phyloP scores from a whole-genome alignment of 1,140 invertebrate genomes.

The Vollenhovia emeryi region DNA sequence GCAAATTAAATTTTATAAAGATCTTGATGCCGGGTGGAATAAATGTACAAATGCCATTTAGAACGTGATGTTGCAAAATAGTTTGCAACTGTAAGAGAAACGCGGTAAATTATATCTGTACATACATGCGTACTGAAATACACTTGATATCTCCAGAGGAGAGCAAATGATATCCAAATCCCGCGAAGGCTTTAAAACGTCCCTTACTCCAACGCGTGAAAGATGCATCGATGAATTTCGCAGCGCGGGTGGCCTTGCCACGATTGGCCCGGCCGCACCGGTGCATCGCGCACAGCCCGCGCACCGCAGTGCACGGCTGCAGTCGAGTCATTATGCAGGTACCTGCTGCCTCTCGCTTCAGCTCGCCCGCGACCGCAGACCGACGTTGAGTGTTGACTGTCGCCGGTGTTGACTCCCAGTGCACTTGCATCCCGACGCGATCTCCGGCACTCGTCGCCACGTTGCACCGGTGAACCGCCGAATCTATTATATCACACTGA shows the following conservation, averaged over 20 bases:
- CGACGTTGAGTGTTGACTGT: constrained; percentile 70
- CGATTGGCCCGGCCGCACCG: constrained; percentile 40
- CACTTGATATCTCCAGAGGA: not conserved
- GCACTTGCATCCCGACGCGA: constrained; percentile 40
- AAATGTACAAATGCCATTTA: not conserved
- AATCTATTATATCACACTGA: constrained; percentile 66
- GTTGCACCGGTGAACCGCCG: constrained; percentile 50
- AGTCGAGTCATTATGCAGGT: constrained; percentile 81
- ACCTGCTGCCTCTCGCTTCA: constrained; percentile 76
- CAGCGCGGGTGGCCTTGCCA: constrained; percentile 40
- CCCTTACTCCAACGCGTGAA: constrained; percentile 3
- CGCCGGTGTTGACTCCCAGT: constrained; percentile 57
- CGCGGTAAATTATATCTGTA: too few species aligned
- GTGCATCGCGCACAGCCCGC: constrained; percentile 68
- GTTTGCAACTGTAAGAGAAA: not conserved
- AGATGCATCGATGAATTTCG: constrained; percentile 51
- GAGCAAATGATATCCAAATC: not conserved
- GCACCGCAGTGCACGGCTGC: constrained; percentile 76
- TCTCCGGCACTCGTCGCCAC: constrained; percentile 40
- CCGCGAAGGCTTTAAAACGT: not conserved
- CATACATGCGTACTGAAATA: not conserved
- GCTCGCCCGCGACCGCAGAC: constrained; percentile 69
- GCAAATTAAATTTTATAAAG: not conserved
- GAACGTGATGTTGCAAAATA: not conserved
- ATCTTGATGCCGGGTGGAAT: not conserved